These are phyloP conservation scores for Capitella teleta DNA, from an alignment of 1,140 invertebrate species.

Conservation along the genomic window DNA sequence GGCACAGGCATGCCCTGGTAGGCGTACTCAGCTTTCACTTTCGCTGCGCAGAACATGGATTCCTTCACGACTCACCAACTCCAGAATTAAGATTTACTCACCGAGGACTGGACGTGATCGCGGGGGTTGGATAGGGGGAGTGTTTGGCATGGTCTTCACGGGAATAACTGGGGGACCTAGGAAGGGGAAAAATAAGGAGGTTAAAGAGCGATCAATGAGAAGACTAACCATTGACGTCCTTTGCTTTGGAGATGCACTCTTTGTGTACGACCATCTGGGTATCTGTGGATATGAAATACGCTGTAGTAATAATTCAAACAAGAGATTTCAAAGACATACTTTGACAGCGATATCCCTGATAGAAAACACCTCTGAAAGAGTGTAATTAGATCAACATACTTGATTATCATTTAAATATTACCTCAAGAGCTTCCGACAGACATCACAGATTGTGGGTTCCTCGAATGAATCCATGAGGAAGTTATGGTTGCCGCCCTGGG, in stretches of 20 bases:
- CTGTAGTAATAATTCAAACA: conserved; percentile 1
- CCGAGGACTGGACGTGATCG: too few relatives aligned
- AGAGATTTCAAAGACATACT: conserved; percentile 20
- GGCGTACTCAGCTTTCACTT: conserved; percentile 19
- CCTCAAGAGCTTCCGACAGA: conserved; percentile 36
- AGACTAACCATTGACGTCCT: conserved; percentile 16
- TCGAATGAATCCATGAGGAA: conserved; percentile 79
- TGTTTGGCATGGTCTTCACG: too few relatives aligned
- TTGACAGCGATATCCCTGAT: conserved; percentile 44
- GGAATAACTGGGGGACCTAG: too few relatives aligned
- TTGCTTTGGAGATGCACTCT: conserved; percentile 35
- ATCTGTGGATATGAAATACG: conserved; percentile 19
- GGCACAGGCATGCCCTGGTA: conserved; percentile 24
- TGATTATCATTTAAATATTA: conserved; percentile 7
- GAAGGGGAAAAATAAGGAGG: too few relatives aligned
- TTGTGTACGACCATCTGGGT: conserved; percentile 35
- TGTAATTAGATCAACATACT: conserved; percentile 2
- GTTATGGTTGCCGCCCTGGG: conserved; percentile 68
- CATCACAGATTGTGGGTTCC: conserved; percentile 48
- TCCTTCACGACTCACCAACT: too few relatives aligned
- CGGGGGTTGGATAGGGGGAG: too few relatives aligned
- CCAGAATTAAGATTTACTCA: too few relatives aligned
- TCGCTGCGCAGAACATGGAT: too few relatives aligned
- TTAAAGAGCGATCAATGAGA: too few relatives aligned
- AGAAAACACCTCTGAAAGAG: conserved; percentile 71